Evolutionary conservation across 2,888 invertebrate genomes (phyloP), one percentile per base, ranked within the genome.

Genomic region (Pammene aurita): DNA sequence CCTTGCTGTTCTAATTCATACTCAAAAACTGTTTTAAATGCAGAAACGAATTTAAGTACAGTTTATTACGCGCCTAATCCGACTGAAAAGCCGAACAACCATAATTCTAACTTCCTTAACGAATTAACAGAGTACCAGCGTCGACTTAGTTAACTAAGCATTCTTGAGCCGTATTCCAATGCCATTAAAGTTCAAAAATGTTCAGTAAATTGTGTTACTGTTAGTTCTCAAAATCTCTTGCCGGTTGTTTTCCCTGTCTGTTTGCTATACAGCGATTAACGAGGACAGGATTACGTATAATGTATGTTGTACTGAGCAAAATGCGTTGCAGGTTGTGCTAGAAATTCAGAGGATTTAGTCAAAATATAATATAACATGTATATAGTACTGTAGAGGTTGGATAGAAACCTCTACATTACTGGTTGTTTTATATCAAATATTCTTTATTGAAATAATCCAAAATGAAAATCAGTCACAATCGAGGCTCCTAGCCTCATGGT

Each of bases 181-280:
- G 26, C 1, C 26, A 26, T 26, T 26, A 26, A 26, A 26, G 26
- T 1, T 26, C 26, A 26, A 26, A 26, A 26, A 26, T 26, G 26
- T 26, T 26, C 26, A 26, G 26, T 26, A 26, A 26, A 26, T 26
- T 26, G 26, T 26, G 26, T 26, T 26, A 26, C 26, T 26, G 26
- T 26, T 26, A 26, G 26, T 52, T 13, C 26, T 52, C 52, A 26
- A 52, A 52, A 52, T 52, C 52, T 50, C 50, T 50, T 11, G 0
- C 5, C 50, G 26, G 26, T 26, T 18, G 18, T 44, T 50, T 16
- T 50, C 18, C 50, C 26, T 26, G 26, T 2, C 50, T 52, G 52
- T 26, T 52, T 52, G 52, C 26, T 52, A 52, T 5, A 52, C 26
- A 52, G 26, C 52, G 52, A 52, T 52, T 52, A 52, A 52, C 52